phyloP scores from a whole-genome alignment of 2,113 vertebrate genomes.

The Atlantisia rogersi region DNA sequence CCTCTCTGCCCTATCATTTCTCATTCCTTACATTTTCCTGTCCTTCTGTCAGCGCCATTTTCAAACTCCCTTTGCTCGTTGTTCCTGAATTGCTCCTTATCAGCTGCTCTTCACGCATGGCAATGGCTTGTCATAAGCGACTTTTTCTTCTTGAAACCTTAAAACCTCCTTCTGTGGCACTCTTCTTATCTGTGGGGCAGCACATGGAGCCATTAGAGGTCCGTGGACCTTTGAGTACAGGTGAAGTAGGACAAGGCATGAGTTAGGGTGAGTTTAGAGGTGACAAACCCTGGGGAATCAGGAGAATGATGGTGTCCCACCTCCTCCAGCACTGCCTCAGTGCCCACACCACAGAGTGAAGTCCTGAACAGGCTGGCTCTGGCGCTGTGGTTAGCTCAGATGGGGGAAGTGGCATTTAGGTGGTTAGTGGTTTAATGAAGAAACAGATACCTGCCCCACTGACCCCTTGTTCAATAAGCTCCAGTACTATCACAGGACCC shows the following conservation, averaged over 20 bases:
- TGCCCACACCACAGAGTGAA: background rate
- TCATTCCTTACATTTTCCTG: constrained; percentile 3
- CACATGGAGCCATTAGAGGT: background rate
- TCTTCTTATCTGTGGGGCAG: background rate
- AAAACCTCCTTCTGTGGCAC: background rate
- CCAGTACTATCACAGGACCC: background rate
- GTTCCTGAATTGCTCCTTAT: background rate
- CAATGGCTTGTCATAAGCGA: background rate
- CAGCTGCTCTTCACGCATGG: background rate
- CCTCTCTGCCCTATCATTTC: background rate
- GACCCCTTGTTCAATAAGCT: background rate
- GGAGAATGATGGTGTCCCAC: background rate
- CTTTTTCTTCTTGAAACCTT: background rate
- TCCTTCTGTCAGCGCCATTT: background rate
- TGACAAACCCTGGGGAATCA: background rate
- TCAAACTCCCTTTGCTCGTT: background rate
- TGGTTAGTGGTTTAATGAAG: background rate
- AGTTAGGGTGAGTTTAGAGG: background rate
- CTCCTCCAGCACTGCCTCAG: background rate
- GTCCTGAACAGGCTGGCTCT: background rate
- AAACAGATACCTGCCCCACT: background rate
- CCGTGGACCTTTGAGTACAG: background rate
- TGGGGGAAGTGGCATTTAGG: background rate
- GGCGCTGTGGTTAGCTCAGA: background rate
- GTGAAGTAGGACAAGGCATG: background rate